Evolutionary conservation across 2,113 vertebrate species (phyloP).

Genomic region (Osmerus mordax): DNA sequence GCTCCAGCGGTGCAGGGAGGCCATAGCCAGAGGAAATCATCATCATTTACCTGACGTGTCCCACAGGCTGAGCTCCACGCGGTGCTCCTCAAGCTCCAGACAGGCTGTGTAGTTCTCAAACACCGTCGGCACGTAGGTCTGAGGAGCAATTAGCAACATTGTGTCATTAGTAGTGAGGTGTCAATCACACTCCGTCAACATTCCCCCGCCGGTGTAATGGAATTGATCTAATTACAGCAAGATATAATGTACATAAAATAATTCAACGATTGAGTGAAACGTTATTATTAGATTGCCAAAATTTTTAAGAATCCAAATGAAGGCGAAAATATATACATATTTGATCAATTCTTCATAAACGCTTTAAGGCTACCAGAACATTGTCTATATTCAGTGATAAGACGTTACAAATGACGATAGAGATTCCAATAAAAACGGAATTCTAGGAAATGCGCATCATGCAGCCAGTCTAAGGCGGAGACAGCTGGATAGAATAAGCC

Average conservation of each 20-base stretch:
- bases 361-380: too few relatives aligned
- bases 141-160: slow-evolving; percentile 50
- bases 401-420: background rate
- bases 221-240: slow-evolving; percentile 31
- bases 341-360: too few relatives aligned
- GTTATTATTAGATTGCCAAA: background rate
- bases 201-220: background rate
- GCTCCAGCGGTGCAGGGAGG: background rate
- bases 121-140: slow-evolving; percentile 96
- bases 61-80: slow-evolving; percentile 95
- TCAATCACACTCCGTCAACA: slow-evolving; percentile 21
- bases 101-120: slow-evolving; percentile 98
- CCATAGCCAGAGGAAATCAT: background rate
- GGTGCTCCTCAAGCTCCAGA: slow-evolving; percentile 90
- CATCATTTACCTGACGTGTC: slow-evolving; percentile 87
- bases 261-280: background rate
- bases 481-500: background rate
- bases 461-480: slow-evolving; percentile 41
- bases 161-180: slow-evolving; percentile 48
- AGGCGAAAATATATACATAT: too few relatives aligned
- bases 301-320: background rate
- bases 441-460: slow-evolving; percentile 45
- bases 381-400: too few relatives aligned
- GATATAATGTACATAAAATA: background rate
- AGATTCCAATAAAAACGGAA: background rate